Conservation (phyloP, 2,797 vertebrate species). For the Anableps anableps region DNA sequence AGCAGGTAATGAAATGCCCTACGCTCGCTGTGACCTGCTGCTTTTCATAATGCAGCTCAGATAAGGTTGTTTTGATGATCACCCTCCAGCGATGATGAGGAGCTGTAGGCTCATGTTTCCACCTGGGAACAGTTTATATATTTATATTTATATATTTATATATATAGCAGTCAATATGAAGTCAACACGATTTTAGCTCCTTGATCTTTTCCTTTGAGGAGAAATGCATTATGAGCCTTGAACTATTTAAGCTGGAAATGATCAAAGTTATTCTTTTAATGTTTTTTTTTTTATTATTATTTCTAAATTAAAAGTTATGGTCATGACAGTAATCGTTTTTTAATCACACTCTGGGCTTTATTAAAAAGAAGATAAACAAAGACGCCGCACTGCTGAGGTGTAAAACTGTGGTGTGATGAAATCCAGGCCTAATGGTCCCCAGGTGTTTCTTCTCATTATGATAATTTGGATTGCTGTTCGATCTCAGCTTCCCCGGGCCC, state of each 20-base stretch:
- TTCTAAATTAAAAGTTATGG: conserved; percentile 12
- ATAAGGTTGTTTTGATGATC: conserved; percentile 13
- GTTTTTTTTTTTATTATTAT: background rate
- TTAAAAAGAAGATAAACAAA: conserved; percentile 35
- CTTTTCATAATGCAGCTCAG: conserved; percentile 22
- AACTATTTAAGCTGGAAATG: conserved; percentile 24
- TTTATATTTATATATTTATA: too few species aligned
- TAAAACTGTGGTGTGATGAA: conserved; percentile 41
- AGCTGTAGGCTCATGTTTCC: conserved; percentile 20
- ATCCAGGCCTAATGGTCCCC: conserved; percentile 42
- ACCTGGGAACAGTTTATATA: conserved; percentile 43
- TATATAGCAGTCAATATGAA: conserved; percentile 35
- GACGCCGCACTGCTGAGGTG: conserved; percentile 13
- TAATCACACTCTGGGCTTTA: conserved; percentile 35
- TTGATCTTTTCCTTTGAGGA: conserved; percentile 33
- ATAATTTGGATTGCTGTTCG: conserved; percentile 64
- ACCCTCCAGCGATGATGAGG: conserved; percentile 19
- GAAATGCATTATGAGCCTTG: conserved; percentile 42
- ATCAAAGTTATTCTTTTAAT: conserved; percentile 5
- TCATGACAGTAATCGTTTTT: conserved; percentile 18
- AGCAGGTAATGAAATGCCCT: background rate
- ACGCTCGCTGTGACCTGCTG: background rate
- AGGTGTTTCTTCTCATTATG: conserved; percentile 64
- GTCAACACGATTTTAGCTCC: conserved; percentile 25
- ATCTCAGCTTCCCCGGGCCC: conserved; percentile 48